Evolutionary conservation across 2,797 vertebrate genomes (phyloP).

Genomic region (Cygnus olor): DNA sequence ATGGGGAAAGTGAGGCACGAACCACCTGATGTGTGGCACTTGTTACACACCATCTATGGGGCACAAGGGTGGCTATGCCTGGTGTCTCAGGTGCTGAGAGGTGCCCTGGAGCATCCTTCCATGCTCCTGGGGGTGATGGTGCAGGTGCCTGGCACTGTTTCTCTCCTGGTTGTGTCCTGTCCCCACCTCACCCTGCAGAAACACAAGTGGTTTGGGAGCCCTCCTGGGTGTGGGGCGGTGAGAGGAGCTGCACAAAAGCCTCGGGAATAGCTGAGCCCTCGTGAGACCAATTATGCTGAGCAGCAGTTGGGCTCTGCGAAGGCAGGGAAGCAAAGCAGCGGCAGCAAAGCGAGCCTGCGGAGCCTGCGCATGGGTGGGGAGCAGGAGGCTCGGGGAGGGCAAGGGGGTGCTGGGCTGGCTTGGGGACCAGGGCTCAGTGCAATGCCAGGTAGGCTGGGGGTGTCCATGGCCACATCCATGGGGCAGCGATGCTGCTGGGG

Average conservation of each 20-base stretch:
- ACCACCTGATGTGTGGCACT: background rate
- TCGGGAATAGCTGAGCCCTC: background rate
- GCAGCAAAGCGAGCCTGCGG: no score
- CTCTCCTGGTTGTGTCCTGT: background rate
- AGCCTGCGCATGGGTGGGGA: rapidly evolving
- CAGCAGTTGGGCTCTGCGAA: background rate
- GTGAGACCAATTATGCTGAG: background rate
- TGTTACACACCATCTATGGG: background rate
- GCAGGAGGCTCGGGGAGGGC: rapidly evolving
- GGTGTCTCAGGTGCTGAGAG: background rate
- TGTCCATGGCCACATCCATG: background rate
- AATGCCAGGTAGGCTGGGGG: background rate
- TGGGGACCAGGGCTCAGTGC: rapidly evolving
- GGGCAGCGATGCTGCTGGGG: background rate
- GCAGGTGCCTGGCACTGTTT: background rate
- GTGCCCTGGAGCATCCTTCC: background rate
- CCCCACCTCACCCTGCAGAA: background rate
- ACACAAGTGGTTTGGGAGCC: background rate
- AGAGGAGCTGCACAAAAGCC: background rate
- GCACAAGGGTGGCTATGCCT: background rate
- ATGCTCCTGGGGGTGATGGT: background rate
- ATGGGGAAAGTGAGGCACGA: background rate
- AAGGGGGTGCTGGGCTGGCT: background rate
- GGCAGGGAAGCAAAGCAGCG: background rate
- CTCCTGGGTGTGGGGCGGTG: background rate